These are phyloP conservation scores for Invenusta paracnida DNA, from an alignment of 2,888 invertebrate genomes.

Conservation along the genomic window DNA sequence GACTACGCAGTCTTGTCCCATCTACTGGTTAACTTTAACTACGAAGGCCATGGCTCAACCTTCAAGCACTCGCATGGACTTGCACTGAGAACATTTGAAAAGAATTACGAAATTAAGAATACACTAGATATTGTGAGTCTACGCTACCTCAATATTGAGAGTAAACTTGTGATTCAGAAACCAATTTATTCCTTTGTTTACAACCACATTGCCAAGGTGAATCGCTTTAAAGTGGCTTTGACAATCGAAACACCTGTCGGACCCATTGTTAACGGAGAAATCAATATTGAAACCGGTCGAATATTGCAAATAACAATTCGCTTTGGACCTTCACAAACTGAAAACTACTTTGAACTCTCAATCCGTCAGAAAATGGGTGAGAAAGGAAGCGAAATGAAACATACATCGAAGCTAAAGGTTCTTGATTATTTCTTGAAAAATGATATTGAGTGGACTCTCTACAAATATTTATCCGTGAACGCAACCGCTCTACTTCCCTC, in stretches of 20 bases:
- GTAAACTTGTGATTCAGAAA: neutral
- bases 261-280: neutral
- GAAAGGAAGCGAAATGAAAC: neutral
- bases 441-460: neutral
- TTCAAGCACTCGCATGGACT: conserved; percentile 24
- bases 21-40: neutral
- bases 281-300: neutral
- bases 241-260: neutral
- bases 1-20: neutral
- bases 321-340: neutral
- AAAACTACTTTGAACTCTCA: neutral
- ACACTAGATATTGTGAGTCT: conserved; percentile 32
- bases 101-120: conserved; percentile 31
- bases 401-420: neutral
- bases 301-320: neutral
- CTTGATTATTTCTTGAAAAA: neutral
- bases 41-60: neutral
- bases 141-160: conserved; percentile 20
- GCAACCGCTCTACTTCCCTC: neutral
- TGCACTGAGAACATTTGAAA: neutral
- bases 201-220: neutral
- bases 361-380: neutral
- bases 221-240: neutral
- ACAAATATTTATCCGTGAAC: neutral
- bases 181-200: neutral